phyloP scores from a whole-genome alignment of 2,113 vertebrate genomes.

The Sinocyclocheilus maitianheensis region DNA sequence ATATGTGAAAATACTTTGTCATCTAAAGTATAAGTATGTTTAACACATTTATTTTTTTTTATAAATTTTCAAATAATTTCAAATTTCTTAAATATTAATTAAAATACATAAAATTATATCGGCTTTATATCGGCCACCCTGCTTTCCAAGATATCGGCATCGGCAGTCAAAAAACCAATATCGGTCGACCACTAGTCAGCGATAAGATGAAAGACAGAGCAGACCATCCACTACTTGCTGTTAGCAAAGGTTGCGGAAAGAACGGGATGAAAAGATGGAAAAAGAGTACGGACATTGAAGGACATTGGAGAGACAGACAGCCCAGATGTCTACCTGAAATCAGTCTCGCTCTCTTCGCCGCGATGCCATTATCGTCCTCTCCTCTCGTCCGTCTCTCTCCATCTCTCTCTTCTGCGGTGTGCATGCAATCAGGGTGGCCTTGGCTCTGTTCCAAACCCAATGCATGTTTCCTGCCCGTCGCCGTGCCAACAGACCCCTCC shows the following conservation, averaged over 20 bases:
- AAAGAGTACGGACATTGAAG: not conserved
- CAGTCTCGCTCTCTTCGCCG: conserved; percentile 78
- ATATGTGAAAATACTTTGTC: no score
- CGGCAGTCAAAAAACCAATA: no score
- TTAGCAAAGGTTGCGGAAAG: not conserved
- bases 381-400: conserved; percentile 68
- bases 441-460: conserved; percentile 72
- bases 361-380: conserved; percentile 71
- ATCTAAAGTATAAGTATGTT: no score
- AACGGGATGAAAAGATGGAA: not conserved
- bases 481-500: conserved; percentile 62
- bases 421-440: conserved; percentile 72
- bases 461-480: conserved; percentile 79
- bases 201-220: conserved; percentile 28
- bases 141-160: no score
- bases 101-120: no score
- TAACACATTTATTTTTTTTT: no score
- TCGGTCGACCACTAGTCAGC: no score
- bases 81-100: no score
- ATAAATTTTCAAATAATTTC: no score
- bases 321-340: conserved; percentile 48
- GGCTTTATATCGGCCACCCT: no score
- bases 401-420: conserved; percentile 67
- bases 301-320: not conserved
- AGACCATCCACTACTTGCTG: not conserved